Conservation (phyloP, 2,888 invertebrate species). For the Polymixis lichenea region DNA sequence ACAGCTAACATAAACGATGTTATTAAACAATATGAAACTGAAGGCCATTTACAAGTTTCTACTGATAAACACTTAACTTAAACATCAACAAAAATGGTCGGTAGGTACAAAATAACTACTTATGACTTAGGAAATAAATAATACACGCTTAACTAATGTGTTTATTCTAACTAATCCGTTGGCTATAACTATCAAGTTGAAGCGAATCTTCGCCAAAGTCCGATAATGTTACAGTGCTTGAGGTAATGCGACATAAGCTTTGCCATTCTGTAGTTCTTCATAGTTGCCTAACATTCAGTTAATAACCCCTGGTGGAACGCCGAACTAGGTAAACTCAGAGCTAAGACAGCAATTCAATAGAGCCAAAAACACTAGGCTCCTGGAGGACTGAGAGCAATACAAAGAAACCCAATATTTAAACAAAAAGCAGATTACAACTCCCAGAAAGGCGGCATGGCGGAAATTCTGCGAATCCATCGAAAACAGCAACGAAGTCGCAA, state of each 20-base stretch:
- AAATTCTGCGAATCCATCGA: neutral
- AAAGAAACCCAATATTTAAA: neutral
- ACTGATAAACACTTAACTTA: too few species aligned
- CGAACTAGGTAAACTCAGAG: neutral
- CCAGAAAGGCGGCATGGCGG: neutral
- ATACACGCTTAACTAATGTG: too few species aligned
- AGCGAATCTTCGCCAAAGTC: conserved; percentile 39
- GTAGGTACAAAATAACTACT: too few species aligned
- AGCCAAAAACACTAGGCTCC: neutral
- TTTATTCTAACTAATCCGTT: conserved; percentile 7
- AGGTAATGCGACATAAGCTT: conserved; percentile 2
- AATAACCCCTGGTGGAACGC: neutral
- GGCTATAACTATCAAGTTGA: conserved; percentile 30
- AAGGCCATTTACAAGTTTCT: too few species aligned
- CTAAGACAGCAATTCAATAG: neutral
- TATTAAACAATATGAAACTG: too few species aligned
- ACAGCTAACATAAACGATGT: too few species aligned
- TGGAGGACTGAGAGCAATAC: neutral
- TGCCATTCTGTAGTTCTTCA: neutral
- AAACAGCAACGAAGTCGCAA: neutral
- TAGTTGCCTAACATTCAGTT: conserved; percentile 15
- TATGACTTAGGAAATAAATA: too few species aligned
- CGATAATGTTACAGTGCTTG: conserved; percentile 22
- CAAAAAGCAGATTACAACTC: neutral
- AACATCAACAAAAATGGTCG: too few species aligned